Conservation (phyloP, 92 coral and sea anemone genomes). For the Bergia puertoricense region DNA sequence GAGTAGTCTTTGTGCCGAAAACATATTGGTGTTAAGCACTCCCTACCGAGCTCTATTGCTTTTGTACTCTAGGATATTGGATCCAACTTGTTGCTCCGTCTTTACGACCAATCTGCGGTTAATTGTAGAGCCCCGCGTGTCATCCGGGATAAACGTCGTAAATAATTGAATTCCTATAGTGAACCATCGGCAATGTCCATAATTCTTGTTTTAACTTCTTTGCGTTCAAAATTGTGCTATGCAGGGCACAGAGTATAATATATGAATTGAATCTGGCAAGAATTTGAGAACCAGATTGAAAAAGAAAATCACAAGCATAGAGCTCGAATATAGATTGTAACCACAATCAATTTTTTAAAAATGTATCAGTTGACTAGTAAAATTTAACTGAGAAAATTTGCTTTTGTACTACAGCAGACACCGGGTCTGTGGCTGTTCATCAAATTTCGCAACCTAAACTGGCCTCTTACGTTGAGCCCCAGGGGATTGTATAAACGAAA, state of each 20-base stretch:
- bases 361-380: neutral
- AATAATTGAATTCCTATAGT: too few species aligned
- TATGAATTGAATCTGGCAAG: too few species aligned
- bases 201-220: too few species aligned
- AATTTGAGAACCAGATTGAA: too few species aligned
- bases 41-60: neutral
- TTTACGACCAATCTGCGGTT: neutral
- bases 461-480: neutral
- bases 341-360: neutral
- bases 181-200: too few species aligned
- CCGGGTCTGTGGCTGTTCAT: neutral
- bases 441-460: neutral
- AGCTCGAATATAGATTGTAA: neutral
- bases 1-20: neutral
- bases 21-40: neutral
- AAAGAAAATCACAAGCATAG: too few species aligned
- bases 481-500: neutral
- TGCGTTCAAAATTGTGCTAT: too few species aligned
- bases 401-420: neutral
- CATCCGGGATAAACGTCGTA: too few species aligned
- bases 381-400: neutral
- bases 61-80: neutral
- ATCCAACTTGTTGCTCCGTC: too few species aligned
- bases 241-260: neutral
- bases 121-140: neutral